A percentile compares a stretch with the other conserved stretches of the same genome.
phyloP scores from a whole-genome alignment of 2,113 vertebrate genomes.

The Pollimyrus isidori region DNA sequence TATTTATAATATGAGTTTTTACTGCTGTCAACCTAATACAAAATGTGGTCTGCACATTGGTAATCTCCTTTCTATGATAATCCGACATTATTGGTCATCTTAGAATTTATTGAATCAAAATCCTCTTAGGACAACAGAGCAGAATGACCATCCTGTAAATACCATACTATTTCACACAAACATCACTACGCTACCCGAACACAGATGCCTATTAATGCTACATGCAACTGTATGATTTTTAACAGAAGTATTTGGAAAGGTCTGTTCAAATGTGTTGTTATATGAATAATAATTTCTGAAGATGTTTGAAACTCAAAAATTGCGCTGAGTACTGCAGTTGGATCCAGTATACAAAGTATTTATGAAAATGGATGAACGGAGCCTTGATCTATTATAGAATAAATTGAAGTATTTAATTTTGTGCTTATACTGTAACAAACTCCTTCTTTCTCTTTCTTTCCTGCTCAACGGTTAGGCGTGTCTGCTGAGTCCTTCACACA shows the following conservation, averaged over 20 bases:
- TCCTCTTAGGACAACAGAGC: background rate
- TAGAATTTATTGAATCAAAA: background rate
- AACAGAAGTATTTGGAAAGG: background rate
- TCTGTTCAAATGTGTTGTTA: background rate
- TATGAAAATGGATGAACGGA: background rate
- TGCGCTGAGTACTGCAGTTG: background rate
- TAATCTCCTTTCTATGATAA: background rate
- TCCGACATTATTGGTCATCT: background rate
- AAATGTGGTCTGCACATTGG: background rate
- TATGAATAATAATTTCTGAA: background rate
- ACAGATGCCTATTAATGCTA: background rate
- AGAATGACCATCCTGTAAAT: background rate
- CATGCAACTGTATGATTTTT: background rate
- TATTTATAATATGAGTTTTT: background rate
- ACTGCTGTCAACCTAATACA: background rate
- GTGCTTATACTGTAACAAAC: background rate
- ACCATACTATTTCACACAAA: background rate
- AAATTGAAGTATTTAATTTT: background rate
- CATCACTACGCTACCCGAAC: background rate
- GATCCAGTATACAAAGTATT: background rate
- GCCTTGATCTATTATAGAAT: background rate
- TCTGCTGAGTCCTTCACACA: slow-evolving; percentile 12
- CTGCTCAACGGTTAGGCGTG: background rate
- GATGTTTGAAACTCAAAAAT: background rate
- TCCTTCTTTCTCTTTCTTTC: too few relatives aligned